Evolutionary conservation across 2,888 invertebrate genomes (phyloP).

Genomic region (Lagria hirta): DNA sequence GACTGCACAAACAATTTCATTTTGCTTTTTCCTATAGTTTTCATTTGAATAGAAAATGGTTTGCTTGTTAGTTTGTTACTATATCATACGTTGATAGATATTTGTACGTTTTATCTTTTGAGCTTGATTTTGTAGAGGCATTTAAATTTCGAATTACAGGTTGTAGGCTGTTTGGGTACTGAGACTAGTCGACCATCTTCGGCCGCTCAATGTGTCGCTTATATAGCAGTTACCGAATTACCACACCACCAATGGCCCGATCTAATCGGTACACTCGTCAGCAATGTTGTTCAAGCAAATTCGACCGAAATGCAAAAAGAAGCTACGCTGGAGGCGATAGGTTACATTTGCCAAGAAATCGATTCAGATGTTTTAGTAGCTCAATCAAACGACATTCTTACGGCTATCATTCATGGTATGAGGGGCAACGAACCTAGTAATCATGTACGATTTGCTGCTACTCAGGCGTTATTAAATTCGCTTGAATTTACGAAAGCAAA

Average conservation of each 20-base stretch:
- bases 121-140: neutral
- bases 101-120: neutral
- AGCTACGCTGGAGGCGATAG: constrained; percentile 96
- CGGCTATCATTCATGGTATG: constrained; percentile 99
- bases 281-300: constrained; percentile 83
- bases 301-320: constrained; percentile 95
- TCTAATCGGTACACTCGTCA: constrained; percentile 82
- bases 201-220: constrained; percentile 98
- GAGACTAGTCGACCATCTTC: constrained; percentile 94
- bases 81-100: neutral
- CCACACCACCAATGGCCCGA: constrained; percentile 92
- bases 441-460: constrained; percentile 94
- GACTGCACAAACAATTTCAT: too few species aligned
- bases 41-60: too few species aligned
- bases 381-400: constrained; percentile 94
- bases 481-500: constrained; percentile 98
- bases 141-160: constrained; percentile 59
- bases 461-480: constrained; percentile 94
- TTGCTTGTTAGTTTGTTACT: too few species aligned
- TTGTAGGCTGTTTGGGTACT: constrained; percentile 90
- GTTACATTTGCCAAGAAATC: constrained; percentile 98
- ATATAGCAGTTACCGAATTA: constrained; percentile 95
- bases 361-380: constrained; percentile 88
- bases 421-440: constrained; percentile 89
- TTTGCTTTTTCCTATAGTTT: too few species aligned